phyloP scores from a whole-genome alignment of 2,888 invertebrate genomes.

The Myopa tessellatipennis region DNA sequence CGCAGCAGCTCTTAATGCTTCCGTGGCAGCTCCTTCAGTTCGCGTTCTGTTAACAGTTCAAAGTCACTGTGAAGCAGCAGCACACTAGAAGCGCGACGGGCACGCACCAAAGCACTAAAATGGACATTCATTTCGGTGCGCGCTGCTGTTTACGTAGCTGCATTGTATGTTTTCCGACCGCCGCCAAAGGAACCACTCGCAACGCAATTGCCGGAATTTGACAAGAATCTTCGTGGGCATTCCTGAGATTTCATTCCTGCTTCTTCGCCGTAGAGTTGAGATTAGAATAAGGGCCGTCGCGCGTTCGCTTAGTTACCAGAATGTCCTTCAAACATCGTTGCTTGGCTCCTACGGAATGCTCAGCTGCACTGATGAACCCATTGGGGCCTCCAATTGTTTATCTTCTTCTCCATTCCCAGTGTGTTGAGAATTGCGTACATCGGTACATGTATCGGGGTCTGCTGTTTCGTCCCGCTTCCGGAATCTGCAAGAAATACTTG shows the following conservation, averaged over 20 bases:
- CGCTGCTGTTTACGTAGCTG: conserved; percentile 42
- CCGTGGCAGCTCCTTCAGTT: conserved; percentile 1
- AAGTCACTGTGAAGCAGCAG: conserved; percentile 7
- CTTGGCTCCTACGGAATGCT: neutral
- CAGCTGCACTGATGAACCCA: conserved; percentile 13
- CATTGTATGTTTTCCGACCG: conserved; percentile 35
- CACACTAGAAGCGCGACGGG: conserved; percentile 38
- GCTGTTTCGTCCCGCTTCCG: conserved; percentile 16
- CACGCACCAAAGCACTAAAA: conserved; percentile 56
- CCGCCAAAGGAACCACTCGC: conserved; percentile 55
- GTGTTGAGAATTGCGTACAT: neutral
- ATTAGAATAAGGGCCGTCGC: conserved; percentile 26
- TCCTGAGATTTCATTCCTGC: conserved; percentile 48
- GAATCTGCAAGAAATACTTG: conserved; percentile 23
- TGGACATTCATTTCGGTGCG: conserved; percentile 26
- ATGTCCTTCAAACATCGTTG: conserved; percentile 24
- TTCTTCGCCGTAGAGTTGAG: conserved; percentile 36
- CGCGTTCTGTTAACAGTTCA: conserved; percentile 18
- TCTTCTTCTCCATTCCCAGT: neutral
- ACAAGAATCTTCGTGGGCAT: conserved; percentile 60
- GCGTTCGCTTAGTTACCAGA: neutral
- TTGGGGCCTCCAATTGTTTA: neutral
- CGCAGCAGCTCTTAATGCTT: conserved; percentile 9
- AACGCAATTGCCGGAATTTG: conserved; percentile 50
- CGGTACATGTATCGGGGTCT: neutral